A percentile compares a stretch with the other conserved stretches of the same genome.
Evolutionary conservation across 2,888 invertebrate species (phyloP).

Genomic region (Drosophila meridionalis): DNA sequence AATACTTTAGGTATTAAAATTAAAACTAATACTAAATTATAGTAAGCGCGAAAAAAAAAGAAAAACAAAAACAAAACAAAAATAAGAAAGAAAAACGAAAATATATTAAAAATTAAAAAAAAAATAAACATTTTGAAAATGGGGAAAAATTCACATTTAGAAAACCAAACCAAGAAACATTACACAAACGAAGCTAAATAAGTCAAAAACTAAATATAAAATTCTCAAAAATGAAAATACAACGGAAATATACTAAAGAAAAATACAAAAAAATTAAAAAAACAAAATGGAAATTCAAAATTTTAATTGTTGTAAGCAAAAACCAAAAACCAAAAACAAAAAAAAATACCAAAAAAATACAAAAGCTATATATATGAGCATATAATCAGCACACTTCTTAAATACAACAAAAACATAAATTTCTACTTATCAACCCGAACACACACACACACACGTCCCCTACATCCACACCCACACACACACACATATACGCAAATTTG

Average conservation of each 20-base stretch:
- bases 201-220: conserved; percentile 39
- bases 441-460: conserved; percentile 14
- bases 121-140: conserved; percentile 45
- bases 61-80: conserved; percentile 2
- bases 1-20: conserved; percentile 77
- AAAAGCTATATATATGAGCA: conserved; percentile 63
- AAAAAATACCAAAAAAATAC: conserved; percentile 18
- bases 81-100: conserved; percentile 21
- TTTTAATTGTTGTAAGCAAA: conserved; percentile 82
- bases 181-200: conserved; percentile 38
- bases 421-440: conserved; percentile 28
- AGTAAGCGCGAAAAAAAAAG: conserved; percentile 57
- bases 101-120: conserved; percentile 39
- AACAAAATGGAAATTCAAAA: conserved; percentile 75
- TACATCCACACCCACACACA: conserved; percentile 12
- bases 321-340: conserved; percentile 30
- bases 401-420: conserved; percentile 36
- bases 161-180: conserved; percentile 30
- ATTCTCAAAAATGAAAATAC: conserved; percentile 43
- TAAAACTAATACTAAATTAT: conserved; percentile 62
- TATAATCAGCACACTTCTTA: conserved; percentile 66
- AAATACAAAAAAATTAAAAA: conserved; percentile 18
- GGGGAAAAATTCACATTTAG: conserved; percentile 36
- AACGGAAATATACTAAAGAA: conserved; percentile 58
- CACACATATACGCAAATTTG: conserved; percentile 34